Evolutionary conservation across 2,888 invertebrate species (phyloP).

Genomic region (Stenichneumon culpator): DNA sequence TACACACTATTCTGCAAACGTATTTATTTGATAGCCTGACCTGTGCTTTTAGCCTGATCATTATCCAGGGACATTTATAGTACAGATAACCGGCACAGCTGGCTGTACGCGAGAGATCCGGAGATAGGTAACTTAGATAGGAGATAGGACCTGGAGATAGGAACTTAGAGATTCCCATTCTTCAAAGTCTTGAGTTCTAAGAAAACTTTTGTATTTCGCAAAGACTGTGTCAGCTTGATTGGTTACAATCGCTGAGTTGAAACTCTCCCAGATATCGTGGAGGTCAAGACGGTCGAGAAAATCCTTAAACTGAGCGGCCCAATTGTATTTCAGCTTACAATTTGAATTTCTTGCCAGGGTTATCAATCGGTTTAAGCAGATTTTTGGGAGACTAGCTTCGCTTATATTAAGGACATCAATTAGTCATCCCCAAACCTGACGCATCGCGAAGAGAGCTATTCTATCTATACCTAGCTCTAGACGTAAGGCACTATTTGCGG

Average conservation of each 20-base stretch:
- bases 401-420: not conserved
- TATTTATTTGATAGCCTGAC: no score
- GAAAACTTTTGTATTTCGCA: not conserved
- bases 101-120: no score
- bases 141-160: no score
- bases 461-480: not conserved
- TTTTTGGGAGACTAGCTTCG: not conserved
- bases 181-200: not conserved
- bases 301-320: not conserved
- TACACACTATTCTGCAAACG: no score
- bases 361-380: not conserved
- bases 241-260: not conserved
- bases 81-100: no score
- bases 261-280: not conserved
- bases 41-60: no score
- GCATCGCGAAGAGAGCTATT: not conserved
- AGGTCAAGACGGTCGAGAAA: not conserved
- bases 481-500: not conserved
- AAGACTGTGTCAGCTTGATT: not conserved
- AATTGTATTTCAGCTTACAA: not conserved
- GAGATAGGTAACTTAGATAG: not conserved
- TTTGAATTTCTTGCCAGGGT: not conserved
- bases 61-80: no score
- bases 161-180: not conserved
- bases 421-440: not conserved